phyloP scores from a whole-genome alignment of 2,113 vertebrate species.

The Oreotrochilus melanogaster region DNA sequence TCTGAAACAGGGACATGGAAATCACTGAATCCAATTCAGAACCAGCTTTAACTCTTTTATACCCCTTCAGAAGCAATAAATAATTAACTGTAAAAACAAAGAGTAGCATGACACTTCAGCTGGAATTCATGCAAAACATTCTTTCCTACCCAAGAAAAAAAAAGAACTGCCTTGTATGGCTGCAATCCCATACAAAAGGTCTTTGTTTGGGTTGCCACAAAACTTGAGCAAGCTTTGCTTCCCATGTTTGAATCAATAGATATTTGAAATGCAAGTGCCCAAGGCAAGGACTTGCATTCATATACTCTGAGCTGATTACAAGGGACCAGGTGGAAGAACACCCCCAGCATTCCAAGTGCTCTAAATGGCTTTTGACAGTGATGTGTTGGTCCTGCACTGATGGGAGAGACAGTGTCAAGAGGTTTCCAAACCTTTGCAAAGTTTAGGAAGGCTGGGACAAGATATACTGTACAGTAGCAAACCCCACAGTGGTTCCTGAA shows the following conservation, averaged over 20 bases:
- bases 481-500: neutral
- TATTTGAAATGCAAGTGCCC: slow-evolving; percentile 7
- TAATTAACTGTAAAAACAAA: slow-evolving; percentile 50
- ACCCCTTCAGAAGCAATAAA: slow-evolving; percentile 27
- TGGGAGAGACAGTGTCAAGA: neutral
- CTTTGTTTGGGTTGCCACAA: slow-evolving; percentile 10
- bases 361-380: neutral
- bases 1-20: neutral
- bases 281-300: neutral
- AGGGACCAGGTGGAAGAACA: neutral
- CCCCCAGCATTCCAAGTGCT: slow-evolving; percentile 27
- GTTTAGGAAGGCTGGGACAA: neutral
- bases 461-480: neutral
- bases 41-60: slow-evolving; percentile 21
- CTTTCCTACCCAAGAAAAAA: slow-evolving; percentile 22
- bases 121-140: slow-evolving; percentile 14
- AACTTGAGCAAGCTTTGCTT: neutral
- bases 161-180: slow-evolving; percentile 19
- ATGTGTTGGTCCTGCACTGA: neutral
- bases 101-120: neutral
- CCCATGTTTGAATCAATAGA: neutral
- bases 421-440: neutral
- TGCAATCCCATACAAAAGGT: neutral
- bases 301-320: neutral
- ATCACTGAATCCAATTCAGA: neutral